Evolutionary conservation across 2,113 vertebrate species (phyloP), one percentile per base, ranked within the genome.

Genomic region (Phodopus roborovskii): DNA sequence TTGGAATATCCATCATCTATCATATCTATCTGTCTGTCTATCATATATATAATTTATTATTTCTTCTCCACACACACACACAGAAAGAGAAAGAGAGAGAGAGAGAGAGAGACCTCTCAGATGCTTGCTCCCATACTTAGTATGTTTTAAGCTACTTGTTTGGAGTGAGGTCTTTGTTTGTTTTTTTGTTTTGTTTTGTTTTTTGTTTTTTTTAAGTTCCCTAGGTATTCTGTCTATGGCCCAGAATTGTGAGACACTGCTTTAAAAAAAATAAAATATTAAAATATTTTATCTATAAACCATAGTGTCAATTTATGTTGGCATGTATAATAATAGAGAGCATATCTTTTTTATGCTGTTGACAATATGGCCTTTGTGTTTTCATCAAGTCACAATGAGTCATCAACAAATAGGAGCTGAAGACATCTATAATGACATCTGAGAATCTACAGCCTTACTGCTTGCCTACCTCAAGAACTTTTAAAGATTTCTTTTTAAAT

Each of bases 281-380:
- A 81, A 81, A 79, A 56, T 79, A 79, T 56, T 81, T 20, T 1
- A 81, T 22, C 36, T 2, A 24, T 20, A 56, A 81, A n/a, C 19
- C 33, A 56, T 26, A 26, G 3, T 11, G 11, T 30, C 73, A 58
- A 89, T 87, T 87, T 79, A 90, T 81, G 91, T 88, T 95, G 62
- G 88, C 66, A 24, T 92, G 42, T 86, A 22, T 83, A 91, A 36
- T 88, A 66, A 82, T n/a, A 56, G 70, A 75, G 45, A 96, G 66
- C 16, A 60, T 70, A 39, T 42, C 74, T 93, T 94, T 81, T 36
- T 75, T 50, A 24, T 48, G 30, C 66, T 94, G 28, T 81, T 78
- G n/a, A 87, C n/a, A 90, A 88, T 60, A 88, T 11, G 33, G 77
- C 17, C 53, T 20, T 89, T 88, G 8, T 70, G 71, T 77, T 78